Conservation (phyloP, 1,140 invertebrate genomes). For the Drosophila truncata region DNA sequence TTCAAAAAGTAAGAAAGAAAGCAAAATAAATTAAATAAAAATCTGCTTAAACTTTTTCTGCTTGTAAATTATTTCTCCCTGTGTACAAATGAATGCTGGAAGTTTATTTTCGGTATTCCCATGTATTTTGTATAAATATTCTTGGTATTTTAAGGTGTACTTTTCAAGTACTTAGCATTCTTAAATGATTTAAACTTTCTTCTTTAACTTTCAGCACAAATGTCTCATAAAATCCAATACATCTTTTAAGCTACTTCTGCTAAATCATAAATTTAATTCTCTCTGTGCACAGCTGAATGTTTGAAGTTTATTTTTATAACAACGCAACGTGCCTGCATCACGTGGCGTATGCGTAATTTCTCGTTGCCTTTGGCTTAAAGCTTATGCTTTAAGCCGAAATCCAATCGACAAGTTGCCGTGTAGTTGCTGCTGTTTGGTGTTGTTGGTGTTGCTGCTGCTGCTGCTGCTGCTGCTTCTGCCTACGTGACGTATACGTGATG, state of each 20-base stretch:
- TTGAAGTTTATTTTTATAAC: constrained; percentile 48
- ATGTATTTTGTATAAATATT: constrained; percentile 2
- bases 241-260: background rate
- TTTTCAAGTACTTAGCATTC: constrained; percentile 17
- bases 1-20: too few relatives aligned
- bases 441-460: constrained; percentile 13
- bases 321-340: constrained; percentile 23
- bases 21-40: too few relatives aligned
- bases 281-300: constrained; percentile 27
- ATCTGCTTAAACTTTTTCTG: too few relatives aligned
- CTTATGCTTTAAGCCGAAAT: constrained; percentile 52
- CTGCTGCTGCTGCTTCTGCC: constrained; percentile 22
- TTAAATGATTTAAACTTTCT: constrained; percentile 14
- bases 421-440: constrained; percentile 23
- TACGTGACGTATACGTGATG: constrained; percentile 76
- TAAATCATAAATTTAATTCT: constrained; percentile 8
- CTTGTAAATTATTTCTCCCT: background rate
- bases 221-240: background rate
- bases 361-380: constrained; percentile 32
- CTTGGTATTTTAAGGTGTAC: constrained; percentile 2
- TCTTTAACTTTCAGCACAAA: background rate
- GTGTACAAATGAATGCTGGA: background rate
- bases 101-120: background rate
- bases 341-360: constrained; percentile 57
- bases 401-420: constrained; percentile 67